phyloP scores from a whole-genome alignment of 2,113 vertebrate species.

The Dipodomys stephensi region DNA sequence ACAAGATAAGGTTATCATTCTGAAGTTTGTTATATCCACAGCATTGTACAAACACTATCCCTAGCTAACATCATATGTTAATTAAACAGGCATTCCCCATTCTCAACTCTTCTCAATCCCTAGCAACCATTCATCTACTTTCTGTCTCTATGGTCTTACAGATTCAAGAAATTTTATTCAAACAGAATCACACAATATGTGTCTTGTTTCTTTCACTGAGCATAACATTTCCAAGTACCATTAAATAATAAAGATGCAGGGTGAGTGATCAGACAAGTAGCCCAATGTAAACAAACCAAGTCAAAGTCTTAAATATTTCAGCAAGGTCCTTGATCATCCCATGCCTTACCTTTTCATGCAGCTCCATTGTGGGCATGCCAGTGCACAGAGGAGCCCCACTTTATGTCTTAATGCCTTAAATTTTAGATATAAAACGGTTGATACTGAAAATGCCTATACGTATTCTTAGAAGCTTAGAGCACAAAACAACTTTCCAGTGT shows the following conservation, averaged over 20 bases:
- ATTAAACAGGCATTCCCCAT: background rate
- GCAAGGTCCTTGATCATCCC: too few species aligned
- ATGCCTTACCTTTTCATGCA: too few species aligned
- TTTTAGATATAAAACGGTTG: background rate
- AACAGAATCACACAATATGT: background rate
- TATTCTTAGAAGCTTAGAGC: background rate
- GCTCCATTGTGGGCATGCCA: too few species aligned
- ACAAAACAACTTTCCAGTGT: conserved; percentile 1
- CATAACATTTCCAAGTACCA: background rate
- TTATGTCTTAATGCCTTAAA: background rate
- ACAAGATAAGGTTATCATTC: background rate
- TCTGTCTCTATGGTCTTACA: conserved; percentile 1
- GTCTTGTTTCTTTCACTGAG: background rate
- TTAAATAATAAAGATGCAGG: too few species aligned
- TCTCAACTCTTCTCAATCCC: background rate
- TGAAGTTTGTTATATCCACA: background rate
- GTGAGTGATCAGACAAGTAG: background rate
- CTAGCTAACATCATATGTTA: background rate
- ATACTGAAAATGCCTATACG: background rate
- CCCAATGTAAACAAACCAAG: background rate
- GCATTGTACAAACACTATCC: background rate
- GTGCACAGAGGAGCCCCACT: too few species aligned
- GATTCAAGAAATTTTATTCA: background rate
- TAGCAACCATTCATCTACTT: background rate
- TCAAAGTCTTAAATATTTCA: too few species aligned